Evolutionary conservation across 2,888 invertebrate species (phyloP).

Genomic region (Metellina segmentata): DNA sequence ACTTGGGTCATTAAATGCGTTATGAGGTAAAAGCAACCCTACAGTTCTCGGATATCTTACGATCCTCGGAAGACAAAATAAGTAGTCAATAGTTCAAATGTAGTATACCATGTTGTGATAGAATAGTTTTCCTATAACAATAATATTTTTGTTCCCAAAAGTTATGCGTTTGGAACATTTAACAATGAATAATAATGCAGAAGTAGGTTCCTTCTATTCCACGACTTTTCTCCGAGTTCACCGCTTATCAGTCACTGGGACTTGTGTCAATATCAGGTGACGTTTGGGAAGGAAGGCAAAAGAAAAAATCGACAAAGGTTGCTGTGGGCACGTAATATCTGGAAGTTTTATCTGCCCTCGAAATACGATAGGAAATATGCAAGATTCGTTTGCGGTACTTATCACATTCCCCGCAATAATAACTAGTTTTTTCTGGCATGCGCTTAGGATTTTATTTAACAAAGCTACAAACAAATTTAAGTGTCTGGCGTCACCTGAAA

Average conservation of each 20-base stretch:
- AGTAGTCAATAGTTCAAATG: no score
- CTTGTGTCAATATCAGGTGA: constrained; percentile 22
- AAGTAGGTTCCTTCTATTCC: background rate
- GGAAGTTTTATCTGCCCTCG: background rate
- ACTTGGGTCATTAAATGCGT: no score
- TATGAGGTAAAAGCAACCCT: no score
- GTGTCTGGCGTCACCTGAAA: no score
- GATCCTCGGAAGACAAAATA: no score
- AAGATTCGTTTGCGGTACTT: background rate
- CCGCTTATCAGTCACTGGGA: background rate
- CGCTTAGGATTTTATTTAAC: no score
- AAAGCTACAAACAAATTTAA: no score
- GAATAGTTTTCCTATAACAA: no score
- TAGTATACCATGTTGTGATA: no score
- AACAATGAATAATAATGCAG: background rate
- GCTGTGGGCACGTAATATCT: background rate
- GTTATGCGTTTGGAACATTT: background rate
- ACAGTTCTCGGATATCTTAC: no score
- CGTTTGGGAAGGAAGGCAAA: background rate
- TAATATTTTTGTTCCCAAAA: background rate
- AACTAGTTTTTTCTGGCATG: no score
- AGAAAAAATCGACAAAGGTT: background rate
- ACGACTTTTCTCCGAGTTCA: background rate
- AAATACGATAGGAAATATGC: background rate
- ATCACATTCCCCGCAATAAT: no score